phyloP scores from a whole-genome alignment of 2,113 vertebrate genomes.

The Myodes glareolus region DNA sequence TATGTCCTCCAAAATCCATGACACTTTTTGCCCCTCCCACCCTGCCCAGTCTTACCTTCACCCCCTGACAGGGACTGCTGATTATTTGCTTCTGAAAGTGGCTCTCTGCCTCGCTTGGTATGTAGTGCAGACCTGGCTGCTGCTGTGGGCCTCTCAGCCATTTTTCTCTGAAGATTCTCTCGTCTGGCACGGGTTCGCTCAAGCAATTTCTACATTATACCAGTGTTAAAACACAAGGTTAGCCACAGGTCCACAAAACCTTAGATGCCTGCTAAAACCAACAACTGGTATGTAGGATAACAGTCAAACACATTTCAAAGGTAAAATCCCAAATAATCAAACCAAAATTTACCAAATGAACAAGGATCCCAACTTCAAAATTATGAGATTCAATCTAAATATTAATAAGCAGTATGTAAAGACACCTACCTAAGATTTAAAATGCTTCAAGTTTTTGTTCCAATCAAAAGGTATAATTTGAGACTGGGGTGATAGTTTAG shows the following conservation, averaged over 20 bases:
- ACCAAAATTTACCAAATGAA: slow-evolving; percentile 10
- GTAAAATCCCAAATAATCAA: slow-evolving; percentile 22
- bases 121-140: slow-evolving; percentile 80
- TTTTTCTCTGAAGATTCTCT: slow-evolving; percentile 97
- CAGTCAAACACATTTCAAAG: slow-evolving; percentile 25
- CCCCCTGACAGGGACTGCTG: slow-evolving; percentile 80
- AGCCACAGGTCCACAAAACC: neutral
- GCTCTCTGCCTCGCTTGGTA: slow-evolving; percentile 91
- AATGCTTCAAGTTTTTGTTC: slow-evolving; percentile 15
- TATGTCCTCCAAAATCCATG: neutral
- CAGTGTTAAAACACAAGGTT: slow-evolving; percentile 21
- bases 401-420: neutral
- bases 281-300: neutral
- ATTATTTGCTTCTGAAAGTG: slow-evolving; percentile 91
- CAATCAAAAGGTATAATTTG: neutral
- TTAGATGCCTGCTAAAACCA: slow-evolving; percentile 29
- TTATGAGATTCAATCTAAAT: neutral
- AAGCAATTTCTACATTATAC: slow-evolving; percentile 91
- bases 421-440: neutral
- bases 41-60: slow-evolving; percentile 87
- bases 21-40: neutral
- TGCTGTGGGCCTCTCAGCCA: slow-evolving; percentile 91
- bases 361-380: neutral
- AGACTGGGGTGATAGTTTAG: neutral
- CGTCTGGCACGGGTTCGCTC: slow-evolving; percentile 96